Evolutionary conservation across 92 coral and sea anemone genomes (phyloP), one percentile per base, ranked within the genome.

Genomic region (Meandrina meandrites): DNA sequence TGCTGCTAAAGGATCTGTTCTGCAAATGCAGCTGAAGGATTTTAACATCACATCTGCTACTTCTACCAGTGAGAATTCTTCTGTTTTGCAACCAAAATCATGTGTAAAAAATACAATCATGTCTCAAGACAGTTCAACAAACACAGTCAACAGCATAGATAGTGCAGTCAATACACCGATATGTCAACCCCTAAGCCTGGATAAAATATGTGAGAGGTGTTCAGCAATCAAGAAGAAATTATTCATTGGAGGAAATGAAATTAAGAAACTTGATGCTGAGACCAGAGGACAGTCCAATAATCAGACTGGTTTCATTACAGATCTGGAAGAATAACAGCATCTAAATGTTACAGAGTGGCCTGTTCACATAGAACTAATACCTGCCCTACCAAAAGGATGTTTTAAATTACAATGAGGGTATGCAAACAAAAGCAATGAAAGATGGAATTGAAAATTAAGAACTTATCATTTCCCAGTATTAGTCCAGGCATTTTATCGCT

Each of bases 1-100:
- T 19, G 87, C 86, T 40, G 94, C 92, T 27, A 92, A 79, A 73
- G 94, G 92, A 47, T 92, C 94, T 54, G 94, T 85, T 16, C 92
- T 92, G 30, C 85, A 92, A 64, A 66, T 91, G 84, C 94, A 91
- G 51, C 92, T 91, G 28, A 86, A 89, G 73, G 86, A 81, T 89
- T 89, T 75, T 69, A 91, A 37, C 60, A 66, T n/a, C 51, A 14
- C 76, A 24, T 8, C 31, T 66, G 85, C 75, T 81, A 37, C 85
- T 81, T 32, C 81, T 28, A 78, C 81, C n/a, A n/a, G n/a, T n/a
- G n/a, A n/a, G n/a, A n/a, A n/a, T n/a, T n/a, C n/a, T n/a, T n/a
- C n/a, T n/a, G n/a, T n/a, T n/a, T n/a, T n/a, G n/a, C n/a, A n/a
- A n/a, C n/a, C n/a, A n/a, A n/a, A n/a, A n/a, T n/a, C n/a, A n/a